Percentiles rank a stretch among this genome's conserved stretches.
These are phyloP conservation scores for Drosophila equinoxialis DNA, from an alignment of 1,140 invertebrate genomes.

Conservation along the genomic window DNA sequence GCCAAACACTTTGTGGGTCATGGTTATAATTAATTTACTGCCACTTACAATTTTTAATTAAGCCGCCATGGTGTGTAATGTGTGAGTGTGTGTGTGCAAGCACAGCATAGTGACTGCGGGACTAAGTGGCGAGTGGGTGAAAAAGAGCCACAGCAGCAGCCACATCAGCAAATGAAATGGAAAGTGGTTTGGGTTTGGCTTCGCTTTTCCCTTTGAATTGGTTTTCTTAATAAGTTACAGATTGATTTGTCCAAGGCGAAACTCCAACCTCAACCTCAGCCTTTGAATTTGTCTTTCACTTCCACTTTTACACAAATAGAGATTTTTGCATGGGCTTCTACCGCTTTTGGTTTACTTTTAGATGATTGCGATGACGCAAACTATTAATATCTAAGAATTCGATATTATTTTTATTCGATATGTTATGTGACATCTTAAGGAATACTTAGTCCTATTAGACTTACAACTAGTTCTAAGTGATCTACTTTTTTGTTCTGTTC, in stretches of 20 bases:
- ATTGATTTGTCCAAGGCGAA: slow-evolving; percentile 47
- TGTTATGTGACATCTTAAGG: too few relatives aligned
- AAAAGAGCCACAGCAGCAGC: slow-evolving; percentile 4
- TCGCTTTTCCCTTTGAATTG: slow-evolving; percentile 8
- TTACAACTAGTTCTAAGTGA: too few relatives aligned
- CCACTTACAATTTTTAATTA: slow-evolving; percentile 81
- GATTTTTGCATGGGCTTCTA: too few relatives aligned
- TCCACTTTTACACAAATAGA: too few relatives aligned
- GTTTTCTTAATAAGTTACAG: slow-evolving; percentile 48
- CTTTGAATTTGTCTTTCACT: too few relatives aligned
- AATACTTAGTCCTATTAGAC: too few relatives aligned
- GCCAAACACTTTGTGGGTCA: slow-evolving; percentile 75
- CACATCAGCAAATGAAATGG: slow-evolving; percentile 24
- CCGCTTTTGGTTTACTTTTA: too few relatives aligned
- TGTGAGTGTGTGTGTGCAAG: slow-evolving; percentile 33
- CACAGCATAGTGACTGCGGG: not conserved
- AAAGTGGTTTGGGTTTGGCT: slow-evolving; percentile 15
- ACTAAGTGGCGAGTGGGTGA: too few relatives aligned
- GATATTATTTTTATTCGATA: too few relatives aligned
- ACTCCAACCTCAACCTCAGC: not conserved
- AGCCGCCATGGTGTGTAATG: slow-evolving; percentile 53
- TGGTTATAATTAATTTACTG: slow-evolving; percentile 79
- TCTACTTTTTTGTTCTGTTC: too few relatives aligned
- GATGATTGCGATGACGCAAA: too few relatives aligned
- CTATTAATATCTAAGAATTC: too few relatives aligned